phyloP scores from a whole-genome alignment of 2,797 vertebrate genomes.

The Harpagifer antarcticus region DNA sequence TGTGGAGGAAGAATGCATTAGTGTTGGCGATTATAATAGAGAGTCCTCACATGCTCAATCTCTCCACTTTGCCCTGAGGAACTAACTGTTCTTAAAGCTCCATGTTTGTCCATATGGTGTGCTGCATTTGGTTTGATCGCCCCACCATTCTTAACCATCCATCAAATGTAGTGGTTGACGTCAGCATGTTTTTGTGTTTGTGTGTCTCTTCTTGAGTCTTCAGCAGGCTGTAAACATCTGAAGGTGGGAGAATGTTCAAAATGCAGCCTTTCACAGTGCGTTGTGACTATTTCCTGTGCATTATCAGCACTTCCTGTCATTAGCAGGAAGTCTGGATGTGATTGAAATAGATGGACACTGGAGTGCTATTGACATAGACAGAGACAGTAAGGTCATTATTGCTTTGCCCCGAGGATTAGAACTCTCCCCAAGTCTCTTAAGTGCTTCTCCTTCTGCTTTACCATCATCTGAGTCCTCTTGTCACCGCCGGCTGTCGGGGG shows the following conservation, averaged over 20 bases:
- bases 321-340: constrained; percentile 57
- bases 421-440: constrained; percentile 73
- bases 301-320: constrained; percentile 73
- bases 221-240: constrained; percentile 11
- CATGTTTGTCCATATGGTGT: constrained; percentile 17
- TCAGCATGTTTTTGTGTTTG: constrained; percentile 30
- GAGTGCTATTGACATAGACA: constrained; percentile 71
- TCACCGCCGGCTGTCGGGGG: constrained; percentile 61
- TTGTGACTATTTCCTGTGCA: constrained; percentile 50
- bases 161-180: constrained; percentile 13
- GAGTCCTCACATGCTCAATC: constrained; percentile 36
- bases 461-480: constrained; percentile 56
- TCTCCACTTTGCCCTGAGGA: constrained; percentile 61
- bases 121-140: constrained; percentile 38
- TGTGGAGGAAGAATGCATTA: constrained; percentile 52
- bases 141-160: constrained; percentile 19
- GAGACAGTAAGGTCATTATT: constrained; percentile 75
- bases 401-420: constrained; percentile 67
- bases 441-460: constrained; percentile 59
- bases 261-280: not conserved
- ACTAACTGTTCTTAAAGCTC: constrained; percentile 62
- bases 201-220: constrained; percentile 6
- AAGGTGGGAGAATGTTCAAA: constrained; percentile 33
- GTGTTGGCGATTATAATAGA: constrained; percentile 53
- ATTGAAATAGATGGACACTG: constrained; percentile 62